Evolutionary conservation across 1,140 invertebrate genomes (phyloP).

Genomic region (Homarus americanus): DNA sequence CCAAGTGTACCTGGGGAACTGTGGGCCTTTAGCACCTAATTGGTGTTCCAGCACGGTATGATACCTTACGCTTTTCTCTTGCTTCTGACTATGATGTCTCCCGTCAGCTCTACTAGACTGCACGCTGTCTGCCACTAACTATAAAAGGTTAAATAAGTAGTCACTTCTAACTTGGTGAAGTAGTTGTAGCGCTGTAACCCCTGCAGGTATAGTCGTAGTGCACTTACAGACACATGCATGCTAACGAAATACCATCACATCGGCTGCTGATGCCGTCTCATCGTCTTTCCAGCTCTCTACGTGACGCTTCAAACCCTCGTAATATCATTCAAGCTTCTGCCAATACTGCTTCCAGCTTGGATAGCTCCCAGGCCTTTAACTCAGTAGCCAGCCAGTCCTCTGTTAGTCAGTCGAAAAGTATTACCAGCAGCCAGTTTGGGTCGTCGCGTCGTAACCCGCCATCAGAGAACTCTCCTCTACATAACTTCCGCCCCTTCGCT

Average conservation of each 20-base stretch:
- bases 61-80: too few species aligned
- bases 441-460: neutral
- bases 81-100: too few species aligned
- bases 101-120: neutral
- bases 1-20: too few species aligned
- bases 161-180: neutral
- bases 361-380: conserved; percentile 16
- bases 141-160: too few species aligned
- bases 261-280: conserved; percentile 13
- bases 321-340: neutral
- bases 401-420: neutral
- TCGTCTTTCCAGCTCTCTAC: conserved; percentile 63
- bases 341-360: conserved; percentile 19
- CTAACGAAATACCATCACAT: neutral
- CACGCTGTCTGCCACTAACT: neutral
- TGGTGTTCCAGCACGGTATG: too few species aligned
- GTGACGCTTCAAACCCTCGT: neutral
- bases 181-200: neutral
- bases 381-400: neutral
- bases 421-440: neutral
- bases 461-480: too few species aligned
- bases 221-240: neutral
- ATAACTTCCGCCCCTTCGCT: neutral
- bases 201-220: neutral
- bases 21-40: too few species aligned